Evolutionary conservation across 2,113 vertebrate genomes (phyloP).

Genomic region (Trichomycterus rosablanca): DNA sequence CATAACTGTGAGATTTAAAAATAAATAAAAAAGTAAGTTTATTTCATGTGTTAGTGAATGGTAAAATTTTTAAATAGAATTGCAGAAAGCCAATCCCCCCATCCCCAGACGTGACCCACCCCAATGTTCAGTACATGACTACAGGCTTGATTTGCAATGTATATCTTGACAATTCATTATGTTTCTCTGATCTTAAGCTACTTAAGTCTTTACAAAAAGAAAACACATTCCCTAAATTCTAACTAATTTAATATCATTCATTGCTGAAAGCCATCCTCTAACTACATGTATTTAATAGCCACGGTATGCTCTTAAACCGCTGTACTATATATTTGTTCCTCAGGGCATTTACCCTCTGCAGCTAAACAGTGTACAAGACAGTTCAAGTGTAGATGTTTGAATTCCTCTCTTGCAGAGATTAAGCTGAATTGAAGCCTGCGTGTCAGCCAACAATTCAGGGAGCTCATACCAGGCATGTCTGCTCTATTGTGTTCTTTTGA

Average conservation of each 20-base stretch:
- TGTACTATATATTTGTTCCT: constrained; percentile 1
- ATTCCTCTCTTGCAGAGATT: constrained; percentile 63
- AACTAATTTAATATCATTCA: not conserved
- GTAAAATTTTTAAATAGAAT: too few relatives aligned
- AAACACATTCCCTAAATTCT: not conserved
- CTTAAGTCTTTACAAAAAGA: too few relatives aligned
- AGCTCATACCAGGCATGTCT: constrained; percentile 69
- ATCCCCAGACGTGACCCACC: too few relatives aligned
- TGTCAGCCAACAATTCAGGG: constrained; percentile 66
- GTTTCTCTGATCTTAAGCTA: too few relatives aligned
- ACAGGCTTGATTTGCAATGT: too few relatives aligned
- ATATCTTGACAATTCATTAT: too few relatives aligned
- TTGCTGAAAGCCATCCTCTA: constrained; percentile 5
- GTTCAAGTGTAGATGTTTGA: constrained; percentile 56
- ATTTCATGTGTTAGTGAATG: too few relatives aligned
- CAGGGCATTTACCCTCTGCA: constrained; percentile 15
- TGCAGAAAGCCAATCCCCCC: too few relatives aligned
- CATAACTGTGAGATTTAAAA: too few relatives aligned
- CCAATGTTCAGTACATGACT: too few relatives aligned
- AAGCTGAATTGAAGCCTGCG: constrained; percentile 56
- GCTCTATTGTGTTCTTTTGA: constrained; percentile 52
- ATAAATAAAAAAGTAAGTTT: too few relatives aligned
- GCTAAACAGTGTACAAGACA: constrained; percentile 5
- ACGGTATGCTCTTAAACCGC: constrained; percentile 1
- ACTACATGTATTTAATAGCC: constrained; percentile 3